A percentile compares a stretch with the other conserved stretches of the same genome.
Conservation (phyloP, 1,140 invertebrate genomes). For the Augochlora pura region DNA sequence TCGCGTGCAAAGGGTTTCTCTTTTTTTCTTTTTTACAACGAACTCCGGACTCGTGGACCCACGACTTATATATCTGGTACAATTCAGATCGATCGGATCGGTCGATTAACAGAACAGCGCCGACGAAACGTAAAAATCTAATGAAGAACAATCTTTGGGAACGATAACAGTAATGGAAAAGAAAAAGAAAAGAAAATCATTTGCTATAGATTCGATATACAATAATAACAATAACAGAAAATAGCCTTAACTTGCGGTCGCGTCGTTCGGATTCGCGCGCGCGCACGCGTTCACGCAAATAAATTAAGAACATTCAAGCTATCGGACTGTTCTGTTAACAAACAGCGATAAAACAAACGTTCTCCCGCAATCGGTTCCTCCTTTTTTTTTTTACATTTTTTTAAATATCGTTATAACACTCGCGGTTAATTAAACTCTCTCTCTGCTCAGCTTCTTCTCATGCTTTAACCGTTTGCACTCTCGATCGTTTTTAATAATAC, state of each 20-base stretch:
- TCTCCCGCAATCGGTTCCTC: neutral
- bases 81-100: slow-evolving; percentile 6
- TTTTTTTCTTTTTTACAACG: too few species aligned
- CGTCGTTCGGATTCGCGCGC: slow-evolving; percentile 29
- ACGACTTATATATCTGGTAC: slow-evolving; percentile 45
- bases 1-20: slow-evolving; percentile 36
- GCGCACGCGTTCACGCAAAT: slow-evolving; percentile 22
- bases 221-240: slow-evolving; percentile 64
- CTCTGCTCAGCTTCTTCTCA: neutral
- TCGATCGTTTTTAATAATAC: neutral
- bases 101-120: slow-evolving; percentile 45
- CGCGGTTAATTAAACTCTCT: neutral
- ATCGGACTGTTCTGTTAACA: slow-evolving; percentile 55
- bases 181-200: slow-evolving; percentile 11
- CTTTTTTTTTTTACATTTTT: neutral
- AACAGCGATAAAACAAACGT: slow-evolving; percentile 36
- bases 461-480: slow-evolving; percentile 37
- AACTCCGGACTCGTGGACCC: slow-evolving; percentile 11
- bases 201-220: slow-evolving; percentile 43
- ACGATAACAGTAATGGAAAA: slow-evolving; percentile 49
- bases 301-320: slow-evolving; percentile 51
- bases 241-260: slow-evolving; percentile 23
- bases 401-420: slow-evolving; percentile 7
- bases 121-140: slow-evolving; percentile 13
- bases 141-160: slow-evolving; percentile 36